Conservation (phyloP, 2,113 vertebrate genomes). For the Microcebus ravelobensis region DNA sequence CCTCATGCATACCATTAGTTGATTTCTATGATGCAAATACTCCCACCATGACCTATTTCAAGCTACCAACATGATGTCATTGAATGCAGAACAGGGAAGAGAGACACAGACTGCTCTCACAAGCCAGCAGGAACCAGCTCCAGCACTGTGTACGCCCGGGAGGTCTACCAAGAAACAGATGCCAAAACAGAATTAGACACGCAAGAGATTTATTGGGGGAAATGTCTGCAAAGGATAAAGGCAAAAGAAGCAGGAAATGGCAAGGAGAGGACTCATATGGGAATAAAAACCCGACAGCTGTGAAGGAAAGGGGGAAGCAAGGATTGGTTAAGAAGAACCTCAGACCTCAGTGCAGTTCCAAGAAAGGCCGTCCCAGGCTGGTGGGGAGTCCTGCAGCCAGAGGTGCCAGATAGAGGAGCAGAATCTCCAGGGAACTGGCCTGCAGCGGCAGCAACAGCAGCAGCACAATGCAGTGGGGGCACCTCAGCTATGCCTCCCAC, state of each 20-base stretch:
- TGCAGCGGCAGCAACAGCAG: neutral
- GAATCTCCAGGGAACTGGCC: neutral
- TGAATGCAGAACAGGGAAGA: neutral
- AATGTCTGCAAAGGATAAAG: neutral
- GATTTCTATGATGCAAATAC: neutral
- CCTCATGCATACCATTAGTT: neutral
- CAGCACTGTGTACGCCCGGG: neutral
- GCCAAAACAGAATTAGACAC: slow-evolving; percentile 29
- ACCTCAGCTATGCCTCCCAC: neutral
- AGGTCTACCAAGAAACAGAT: slow-evolving; percentile 46
- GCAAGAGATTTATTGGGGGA: slow-evolving; percentile 5
- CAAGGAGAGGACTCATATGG: neutral
- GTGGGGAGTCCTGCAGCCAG: neutral
- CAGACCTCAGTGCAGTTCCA: neutral
- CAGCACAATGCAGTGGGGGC: neutral
- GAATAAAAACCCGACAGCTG: slow-evolving; percentile 34
- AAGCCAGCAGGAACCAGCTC: neutral
- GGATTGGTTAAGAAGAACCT: neutral
- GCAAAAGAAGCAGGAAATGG: slow-evolving; percentile 22
- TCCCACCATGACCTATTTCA: neutral
- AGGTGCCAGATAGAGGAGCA: neutral
- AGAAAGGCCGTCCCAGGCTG: neutral
- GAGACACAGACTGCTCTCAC: neutral
- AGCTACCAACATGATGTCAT: slow-evolving; percentile 31
- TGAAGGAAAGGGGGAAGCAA: neutral